These are phyloP conservation scores for Chiloscyllium plagiosum DNA, from an alignment of 2,113 vertebrate species.

Conservation along the genomic window DNA sequence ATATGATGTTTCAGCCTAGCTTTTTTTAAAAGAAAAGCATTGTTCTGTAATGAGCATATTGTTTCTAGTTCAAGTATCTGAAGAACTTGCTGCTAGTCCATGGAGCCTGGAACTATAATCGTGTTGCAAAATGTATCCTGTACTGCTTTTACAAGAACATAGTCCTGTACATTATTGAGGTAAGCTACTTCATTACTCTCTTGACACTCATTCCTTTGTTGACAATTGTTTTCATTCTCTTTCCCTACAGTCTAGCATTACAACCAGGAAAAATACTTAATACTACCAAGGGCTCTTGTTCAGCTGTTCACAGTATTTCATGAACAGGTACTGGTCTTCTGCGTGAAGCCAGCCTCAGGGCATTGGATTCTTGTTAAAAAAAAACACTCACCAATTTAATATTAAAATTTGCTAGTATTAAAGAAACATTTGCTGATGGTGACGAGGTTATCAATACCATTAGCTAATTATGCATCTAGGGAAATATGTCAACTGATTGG, in stretches of 20 bases:
- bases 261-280: neutral
- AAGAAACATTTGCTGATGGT: neutral
- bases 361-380: neutral
- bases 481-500: neutral
- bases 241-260: neutral
- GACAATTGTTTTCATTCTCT: neutral
- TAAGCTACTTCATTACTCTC: constrained; percentile 49
- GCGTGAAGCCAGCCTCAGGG: neutral
- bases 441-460: neutral
- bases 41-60: constrained; percentile 38
- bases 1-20: rapidly evolving
- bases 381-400: neutral
- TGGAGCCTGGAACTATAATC: constrained; percentile 97
- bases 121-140: constrained; percentile 94
- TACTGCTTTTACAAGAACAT: constrained; percentile 99
- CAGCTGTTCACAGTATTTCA: neutral
- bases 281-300: neutral
- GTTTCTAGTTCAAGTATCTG: constrained; percentile 91
- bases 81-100: constrained; percentile 95
- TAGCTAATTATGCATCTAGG: neutral
- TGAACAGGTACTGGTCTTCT: neutral
- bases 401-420: neutral
- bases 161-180: constrained; percentile 98
- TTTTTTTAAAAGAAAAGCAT: constrained; percentile 25
- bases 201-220: neutral